Evolutionary conservation across 2,113 vertebrate genomes (phyloP).

Genomic region (Hyperopisus bebe): DNA sequence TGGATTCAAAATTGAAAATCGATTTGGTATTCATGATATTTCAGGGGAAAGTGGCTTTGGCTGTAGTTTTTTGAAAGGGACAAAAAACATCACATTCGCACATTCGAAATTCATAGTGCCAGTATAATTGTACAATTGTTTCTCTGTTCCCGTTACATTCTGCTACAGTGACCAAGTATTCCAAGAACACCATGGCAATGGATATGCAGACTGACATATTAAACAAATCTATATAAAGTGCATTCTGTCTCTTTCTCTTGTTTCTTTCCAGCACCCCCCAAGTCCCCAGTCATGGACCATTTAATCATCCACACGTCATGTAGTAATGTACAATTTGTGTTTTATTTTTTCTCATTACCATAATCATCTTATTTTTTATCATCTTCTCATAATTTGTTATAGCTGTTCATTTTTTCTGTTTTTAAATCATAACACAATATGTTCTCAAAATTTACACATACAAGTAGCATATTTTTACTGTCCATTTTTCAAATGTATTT

Average conservation of each 20-base stretch:
- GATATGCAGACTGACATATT: not conserved
- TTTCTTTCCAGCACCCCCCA: not conserved
- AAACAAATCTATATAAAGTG: not conserved
- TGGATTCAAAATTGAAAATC: not conserved
- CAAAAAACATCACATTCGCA: not conserved
- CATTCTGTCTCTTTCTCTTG: not conserved
- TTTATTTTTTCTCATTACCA: constrained; percentile 57
- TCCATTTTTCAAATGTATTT: constrained; percentile 58
- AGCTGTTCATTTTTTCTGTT: constrained; percentile 35
- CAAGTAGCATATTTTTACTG: constrained; percentile 58
- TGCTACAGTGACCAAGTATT: not conserved
- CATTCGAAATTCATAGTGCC: not conserved
- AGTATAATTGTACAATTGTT: not conserved
- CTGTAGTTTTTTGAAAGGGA: not conserved
- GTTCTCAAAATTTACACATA: constrained; percentile 32
- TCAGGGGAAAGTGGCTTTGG: not conserved
- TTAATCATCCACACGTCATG: constrained; percentile 26
- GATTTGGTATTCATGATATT: not conserved
- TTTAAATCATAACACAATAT: constrained; percentile 52
- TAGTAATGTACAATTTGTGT: constrained; percentile 49
- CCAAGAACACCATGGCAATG: not conserved
- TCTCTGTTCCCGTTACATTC: not conserved
- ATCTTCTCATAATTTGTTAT: constrained; percentile 50
- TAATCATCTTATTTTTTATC: constrained; percentile 51
- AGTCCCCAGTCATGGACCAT: not conserved